A percentile compares a stretch with the other conserved stretches of the same genome.
phyloP scores from a whole-genome alignment of 2,888 invertebrate genomes.

The Meiosimyza platycephala region DNA sequence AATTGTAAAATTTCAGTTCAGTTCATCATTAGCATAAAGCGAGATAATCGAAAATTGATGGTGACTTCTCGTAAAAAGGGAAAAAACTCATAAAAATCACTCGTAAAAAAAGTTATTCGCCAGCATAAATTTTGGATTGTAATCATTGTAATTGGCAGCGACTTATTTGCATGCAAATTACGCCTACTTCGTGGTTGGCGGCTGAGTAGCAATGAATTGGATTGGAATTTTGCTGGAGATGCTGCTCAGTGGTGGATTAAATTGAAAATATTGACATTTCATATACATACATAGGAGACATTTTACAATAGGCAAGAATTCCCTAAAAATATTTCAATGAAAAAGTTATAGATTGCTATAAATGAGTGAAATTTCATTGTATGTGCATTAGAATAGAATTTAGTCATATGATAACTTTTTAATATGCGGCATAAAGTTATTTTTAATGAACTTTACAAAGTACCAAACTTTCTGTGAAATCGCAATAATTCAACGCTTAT shows the following conservation, averaged over 20 bases:
- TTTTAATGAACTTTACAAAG: too few relatives aligned
- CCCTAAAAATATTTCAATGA: background rate
- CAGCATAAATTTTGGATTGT: constrained; percentile 22
- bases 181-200: background rate
- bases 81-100: constrained; percentile 16
- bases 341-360: background rate
- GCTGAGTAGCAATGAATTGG: background rate
- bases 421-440: too few relatives aligned
- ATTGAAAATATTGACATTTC: background rate
- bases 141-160: constrained; percentile 29
- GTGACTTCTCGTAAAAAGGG: background rate
- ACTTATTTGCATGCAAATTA: constrained; percentile 30
- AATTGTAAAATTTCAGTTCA: background rate
- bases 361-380: too few relatives aligned
- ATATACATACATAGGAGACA: too few relatives aligned
- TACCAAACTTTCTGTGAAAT: too few relatives aligned
- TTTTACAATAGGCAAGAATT: too few relatives aligned
- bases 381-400: too few relatives aligned
- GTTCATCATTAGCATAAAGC: constrained; percentile 25
- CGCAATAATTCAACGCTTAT: too few relatives aligned
- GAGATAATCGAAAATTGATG: constrained; percentile 25
- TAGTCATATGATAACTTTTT: too few relatives aligned
- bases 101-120: constrained; percentile 19
- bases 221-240: background rate
- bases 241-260: constrained; percentile 11